phyloP scores from a whole-genome alignment of 2,113 vertebrate species.

The Columba livia region DNA sequence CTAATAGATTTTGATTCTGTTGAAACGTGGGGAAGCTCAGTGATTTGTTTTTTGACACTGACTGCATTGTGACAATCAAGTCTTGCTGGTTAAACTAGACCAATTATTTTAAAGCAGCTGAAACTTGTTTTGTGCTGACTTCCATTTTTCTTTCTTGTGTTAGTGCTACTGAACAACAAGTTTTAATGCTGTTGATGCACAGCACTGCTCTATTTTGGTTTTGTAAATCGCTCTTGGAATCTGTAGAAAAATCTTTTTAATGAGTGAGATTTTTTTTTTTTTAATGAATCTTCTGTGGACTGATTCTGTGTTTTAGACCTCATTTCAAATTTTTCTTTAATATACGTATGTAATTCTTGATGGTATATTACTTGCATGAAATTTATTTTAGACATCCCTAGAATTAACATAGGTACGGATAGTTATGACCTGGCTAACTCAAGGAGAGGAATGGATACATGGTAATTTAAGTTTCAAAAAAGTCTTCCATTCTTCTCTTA shows the following conservation, averaged over 20 bases:
- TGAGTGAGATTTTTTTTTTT: not conserved
- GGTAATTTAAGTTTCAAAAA: not conserved
- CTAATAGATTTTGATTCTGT: conserved; percentile 17
- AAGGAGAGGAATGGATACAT: not conserved
- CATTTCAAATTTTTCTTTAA: not conserved
- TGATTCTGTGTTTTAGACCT: not conserved
- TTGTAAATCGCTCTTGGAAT: not conserved
- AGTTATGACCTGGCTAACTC: not conserved
- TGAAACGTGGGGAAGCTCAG: not conserved
- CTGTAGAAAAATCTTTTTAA: not conserved
- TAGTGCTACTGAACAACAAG: not conserved
- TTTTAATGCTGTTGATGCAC: not conserved
- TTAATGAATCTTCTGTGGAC: not conserved
- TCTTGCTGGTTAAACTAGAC: not conserved
- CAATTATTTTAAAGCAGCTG: not conserved
- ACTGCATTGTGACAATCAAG: not conserved
- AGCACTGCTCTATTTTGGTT: not conserved
- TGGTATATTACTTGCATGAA: not conserved
- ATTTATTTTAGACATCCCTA: not conserved
- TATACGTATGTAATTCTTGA: not conserved
- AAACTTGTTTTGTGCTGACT: not conserved
- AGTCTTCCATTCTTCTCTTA: not conserved
- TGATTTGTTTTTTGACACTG: not conserved
- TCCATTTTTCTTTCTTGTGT: not conserved
- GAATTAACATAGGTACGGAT: not conserved